Percentiles rank a stretch among this genome's conserved stretches.
Conservation (phyloP, 2,888 invertebrate genomes). For the Dichetophora obliterata region DNA sequence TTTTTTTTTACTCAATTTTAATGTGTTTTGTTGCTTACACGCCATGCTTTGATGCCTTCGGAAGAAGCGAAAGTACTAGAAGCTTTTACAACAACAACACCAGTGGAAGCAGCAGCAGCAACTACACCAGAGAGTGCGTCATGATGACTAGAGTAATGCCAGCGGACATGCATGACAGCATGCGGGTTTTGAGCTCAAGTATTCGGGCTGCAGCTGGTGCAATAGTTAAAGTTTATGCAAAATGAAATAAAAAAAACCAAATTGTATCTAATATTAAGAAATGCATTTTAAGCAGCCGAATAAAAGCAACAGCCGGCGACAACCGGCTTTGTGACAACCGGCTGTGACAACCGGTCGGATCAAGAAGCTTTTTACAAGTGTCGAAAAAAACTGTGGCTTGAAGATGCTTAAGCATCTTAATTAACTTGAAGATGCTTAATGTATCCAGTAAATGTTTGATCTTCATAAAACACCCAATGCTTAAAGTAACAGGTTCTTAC, state of each 20-base stretch:
- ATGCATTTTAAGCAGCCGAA: conserved; percentile 36
- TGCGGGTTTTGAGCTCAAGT: not conserved
- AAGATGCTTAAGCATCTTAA: not conserved
- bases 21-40: conserved; percentile 36
- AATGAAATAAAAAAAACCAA: not conserved
- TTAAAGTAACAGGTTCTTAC: no score
- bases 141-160: conserved; percentile 25
- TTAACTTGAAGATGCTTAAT: no score
- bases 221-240: not conserved
- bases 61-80: conserved; percentile 6
- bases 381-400: not conserved
- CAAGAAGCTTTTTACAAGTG: not conserved
- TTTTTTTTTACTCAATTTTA: conserved; percentile 16
- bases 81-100: not conserved
- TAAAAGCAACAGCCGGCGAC: not conserved
- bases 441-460: no score
- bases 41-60: conserved; percentile 32
- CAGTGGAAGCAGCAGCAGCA: not conserved
- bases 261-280: conserved; percentile 30
- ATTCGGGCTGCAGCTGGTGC: not conserved
- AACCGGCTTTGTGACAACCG: not conserved
- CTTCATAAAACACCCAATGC: no score
- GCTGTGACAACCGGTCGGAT: not conserved
- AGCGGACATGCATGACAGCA: conserved; percentile 29
- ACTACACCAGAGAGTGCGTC: conserved; percentile 23